phyloP scores from a whole-genome alignment of 2,113 vertebrate species.

The Poeciliopsis turrubarensis region DNA sequence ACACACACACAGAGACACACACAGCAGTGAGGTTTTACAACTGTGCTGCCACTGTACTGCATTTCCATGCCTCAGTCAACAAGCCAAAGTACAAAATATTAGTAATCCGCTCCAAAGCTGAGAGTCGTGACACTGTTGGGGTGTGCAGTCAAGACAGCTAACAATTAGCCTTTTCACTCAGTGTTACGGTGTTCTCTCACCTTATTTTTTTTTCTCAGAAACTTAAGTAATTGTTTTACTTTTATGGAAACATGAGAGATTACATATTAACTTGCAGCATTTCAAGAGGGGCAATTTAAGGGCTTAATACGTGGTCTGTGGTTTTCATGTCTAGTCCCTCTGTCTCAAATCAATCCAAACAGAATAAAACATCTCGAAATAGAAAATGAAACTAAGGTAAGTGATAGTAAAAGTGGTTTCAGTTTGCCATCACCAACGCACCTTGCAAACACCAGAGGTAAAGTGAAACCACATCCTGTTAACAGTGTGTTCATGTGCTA shows the following conservation, averaged over 20 bases:
- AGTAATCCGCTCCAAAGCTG: slow-evolving; percentile 59
- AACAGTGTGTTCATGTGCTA: not conserved
- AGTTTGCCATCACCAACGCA: not conserved
- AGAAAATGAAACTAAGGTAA: slow-evolving; percentile 28
- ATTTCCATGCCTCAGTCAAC: slow-evolving; percentile 5
- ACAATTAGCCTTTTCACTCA: not conserved
- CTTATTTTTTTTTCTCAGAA: not conserved
- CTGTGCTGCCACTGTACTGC: not conserved
- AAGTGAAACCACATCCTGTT: not conserved
- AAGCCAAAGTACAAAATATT: slow-evolving; percentile 46
- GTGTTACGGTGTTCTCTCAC: not conserved
- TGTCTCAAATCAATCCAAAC: slow-evolving; percentile 4
- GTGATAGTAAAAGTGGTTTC: slow-evolving; percentile 23
- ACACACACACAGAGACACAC: not conserved
- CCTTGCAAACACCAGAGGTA: not conserved
- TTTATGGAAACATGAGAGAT: not conserved
- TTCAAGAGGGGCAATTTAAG: not conserved
- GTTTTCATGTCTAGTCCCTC: not conserved
- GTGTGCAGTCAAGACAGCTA: slow-evolving; percentile 2
- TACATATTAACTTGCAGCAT: not conserved
- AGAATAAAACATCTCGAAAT: not conserved
- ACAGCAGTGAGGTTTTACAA: not conserved
- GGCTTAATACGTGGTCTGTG: not conserved
- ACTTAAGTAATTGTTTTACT: not conserved
- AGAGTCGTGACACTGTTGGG: slow-evolving; percentile 30